Base-by-base conservation (phyloP, 2,888 invertebrate genomes). In the Bhutanitis thaidina region DNA sequence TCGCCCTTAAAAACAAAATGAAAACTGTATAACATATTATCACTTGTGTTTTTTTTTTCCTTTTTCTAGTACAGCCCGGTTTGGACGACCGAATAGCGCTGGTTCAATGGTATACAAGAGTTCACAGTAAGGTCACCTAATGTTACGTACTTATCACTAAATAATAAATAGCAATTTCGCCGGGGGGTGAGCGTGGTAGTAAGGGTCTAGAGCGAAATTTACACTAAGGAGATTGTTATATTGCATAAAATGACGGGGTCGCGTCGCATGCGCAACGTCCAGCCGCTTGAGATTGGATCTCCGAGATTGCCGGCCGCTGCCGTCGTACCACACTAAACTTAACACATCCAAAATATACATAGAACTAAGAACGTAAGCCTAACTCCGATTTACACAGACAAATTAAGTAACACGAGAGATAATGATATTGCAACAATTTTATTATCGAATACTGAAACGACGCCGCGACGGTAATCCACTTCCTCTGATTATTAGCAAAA, bases 81-180 rank as follows among this genome's bases (percentile, higher is more conserved):
- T 70, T 59, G 63, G 66, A 69, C 77, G 80, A 80, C 81, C 84
- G 66, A 75, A 72, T 71, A 68, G 75, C 77, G 82, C 76, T 75
- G 81, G 73, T 83, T 81, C 79, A 83, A 70, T 85, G 87, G 89
- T 88, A 88, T 88, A 89, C 88, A 87, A 77, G 76, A 71, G 72
- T 82, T 83, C 89, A 88, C 89, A 88, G 87, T 76, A 76, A 75
- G 80, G 80, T 77, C 70, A 67, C 76, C 80, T 84, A 84, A 79
- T 57, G 72, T 76, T 80, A 84, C 72, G 68, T 73, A 77, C 87
- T 88, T 88, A 88, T 69, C 57, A 83, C 87, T 88, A 89, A 84
- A 87, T 86, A 89, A 89, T 89, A 89, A 89, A 89, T 89, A 89
- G 87, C 84, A 71, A 76, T 67, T 78, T 78, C 84, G 71, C 79